A percentile compares a stretch with the other conserved stretches of the same genome.
Evolutionary conservation across 2,113 vertebrate species (phyloP).

Genomic region (Ceuthmochares aereus): DNA sequence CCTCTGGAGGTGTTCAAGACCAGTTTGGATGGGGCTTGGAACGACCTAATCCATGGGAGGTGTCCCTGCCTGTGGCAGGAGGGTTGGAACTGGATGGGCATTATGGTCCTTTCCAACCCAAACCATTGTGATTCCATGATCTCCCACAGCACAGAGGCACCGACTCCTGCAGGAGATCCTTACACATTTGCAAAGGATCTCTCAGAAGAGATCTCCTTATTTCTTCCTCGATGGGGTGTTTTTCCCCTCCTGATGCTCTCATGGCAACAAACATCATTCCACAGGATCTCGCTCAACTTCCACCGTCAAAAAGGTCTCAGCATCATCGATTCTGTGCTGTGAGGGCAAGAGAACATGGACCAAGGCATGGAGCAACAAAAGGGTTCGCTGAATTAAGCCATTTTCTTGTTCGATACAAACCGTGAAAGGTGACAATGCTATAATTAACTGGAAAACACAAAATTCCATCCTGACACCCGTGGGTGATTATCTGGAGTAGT

Average conservation of each 20-base stretch:
- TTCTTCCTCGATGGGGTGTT: neutral
- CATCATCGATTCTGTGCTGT: neutral
- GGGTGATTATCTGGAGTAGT: neutral
- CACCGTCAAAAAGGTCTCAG: neutral
- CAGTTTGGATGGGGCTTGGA: too few relatives aligned
- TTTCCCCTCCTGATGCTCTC: neutral
- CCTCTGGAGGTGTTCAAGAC: too few relatives aligned
- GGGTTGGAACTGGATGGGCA: too few relatives aligned
- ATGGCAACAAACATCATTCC: neutral
- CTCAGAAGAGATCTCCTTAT: neutral
- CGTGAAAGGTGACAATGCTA: neutral
- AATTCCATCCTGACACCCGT: neutral
- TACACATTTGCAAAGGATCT: rapidly evolving
- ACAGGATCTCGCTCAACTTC: neutral
- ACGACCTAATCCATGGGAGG: too few relatives aligned
- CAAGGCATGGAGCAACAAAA: neutral
- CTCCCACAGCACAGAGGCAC: neutral
- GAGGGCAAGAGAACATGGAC: neutral
- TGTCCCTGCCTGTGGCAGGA: too few relatives aligned
- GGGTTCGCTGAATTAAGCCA: neutral
- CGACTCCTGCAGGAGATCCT: neutral
- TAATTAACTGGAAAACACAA: neutral
- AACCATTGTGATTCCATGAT: too few relatives aligned
- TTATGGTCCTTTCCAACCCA: too few relatives aligned
- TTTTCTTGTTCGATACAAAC: neutral